Conservation (phyloP, 2,888 invertebrate species). For the Stenurella melanura region DNA sequence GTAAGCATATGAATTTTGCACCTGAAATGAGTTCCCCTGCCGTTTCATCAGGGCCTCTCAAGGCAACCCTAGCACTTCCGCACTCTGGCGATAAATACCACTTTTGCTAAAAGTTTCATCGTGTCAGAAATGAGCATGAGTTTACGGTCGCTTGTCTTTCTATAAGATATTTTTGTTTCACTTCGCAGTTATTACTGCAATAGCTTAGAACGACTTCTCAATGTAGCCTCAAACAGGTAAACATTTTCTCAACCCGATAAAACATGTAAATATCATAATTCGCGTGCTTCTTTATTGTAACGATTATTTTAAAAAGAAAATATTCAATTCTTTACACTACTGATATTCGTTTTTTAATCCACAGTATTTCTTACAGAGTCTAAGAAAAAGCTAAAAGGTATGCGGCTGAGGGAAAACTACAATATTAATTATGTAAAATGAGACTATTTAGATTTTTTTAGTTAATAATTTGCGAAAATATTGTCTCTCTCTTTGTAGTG, state of each 20-base stretch:
- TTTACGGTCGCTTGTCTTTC: too few relatives aligned
- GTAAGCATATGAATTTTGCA: too few relatives aligned
- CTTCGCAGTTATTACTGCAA: background rate
- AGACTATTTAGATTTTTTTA: conserved; percentile 56
- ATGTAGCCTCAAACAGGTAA: background rate
- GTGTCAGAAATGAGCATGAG: too few relatives aligned
- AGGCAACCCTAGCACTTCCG: too few relatives aligned
- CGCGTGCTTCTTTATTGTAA: conserved; percentile 34
- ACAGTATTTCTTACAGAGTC: conserved; percentile 85
- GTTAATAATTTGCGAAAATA: conserved; percentile 48
- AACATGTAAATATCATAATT: background rate
- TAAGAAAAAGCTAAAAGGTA: conserved; percentile 85
- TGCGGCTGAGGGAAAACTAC: conserved; percentile 66
- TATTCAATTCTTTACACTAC: conserved; percentile 56
- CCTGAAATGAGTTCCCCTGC: too few relatives aligned
- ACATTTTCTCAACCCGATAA: background rate
- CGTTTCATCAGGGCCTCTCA: too few relatives aligned
- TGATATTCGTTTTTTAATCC: conserved; percentile 72
- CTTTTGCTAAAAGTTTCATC: too few relatives aligned
- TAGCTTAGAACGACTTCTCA: background rate
- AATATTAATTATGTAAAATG: conserved; percentile 62
- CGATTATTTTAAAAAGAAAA: conserved; percentile 34
- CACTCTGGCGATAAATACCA: too few relatives aligned
- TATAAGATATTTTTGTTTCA: background rate
- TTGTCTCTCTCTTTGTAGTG: conserved; percentile 65